These are phyloP conservation scores for Ancistrus triradiatus DNA, from an alignment of 2,113 vertebrate genomes.

Conservation along the genomic window DNA sequence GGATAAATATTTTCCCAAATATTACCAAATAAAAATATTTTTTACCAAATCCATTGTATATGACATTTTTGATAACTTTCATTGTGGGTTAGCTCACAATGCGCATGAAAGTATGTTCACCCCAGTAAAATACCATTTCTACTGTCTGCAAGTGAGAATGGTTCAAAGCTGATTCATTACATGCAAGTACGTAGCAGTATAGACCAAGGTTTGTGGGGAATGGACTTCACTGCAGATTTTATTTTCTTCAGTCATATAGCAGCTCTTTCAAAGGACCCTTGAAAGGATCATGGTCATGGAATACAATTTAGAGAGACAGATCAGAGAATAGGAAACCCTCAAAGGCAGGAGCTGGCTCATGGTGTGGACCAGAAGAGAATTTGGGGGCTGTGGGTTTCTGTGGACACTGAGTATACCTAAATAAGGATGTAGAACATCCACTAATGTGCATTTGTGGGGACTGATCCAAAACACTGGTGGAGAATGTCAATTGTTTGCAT, in stretches of 20 bases:
- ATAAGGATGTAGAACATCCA: constrained; percentile 41
- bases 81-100: no score
- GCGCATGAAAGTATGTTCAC: no score
- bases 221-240: constrained; percentile 49
- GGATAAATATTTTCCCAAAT: no score
- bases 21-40: no score
- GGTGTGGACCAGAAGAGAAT: constrained; percentile 8
- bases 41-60: no score
- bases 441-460: constrained; percentile 21
- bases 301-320: constrained; percentile 64
- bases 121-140: no score
- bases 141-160: no score
- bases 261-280: constrained; percentile 57
- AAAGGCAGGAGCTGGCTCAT: constrained; percentile 36
- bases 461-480: neutral
- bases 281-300: constrained; percentile 64
- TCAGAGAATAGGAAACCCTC: constrained; percentile 56
- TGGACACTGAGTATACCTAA: constrained; percentile 17
- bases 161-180: no score
- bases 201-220: constrained; percentile 39
- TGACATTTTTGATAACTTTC: no score
- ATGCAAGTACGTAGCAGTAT: no score
- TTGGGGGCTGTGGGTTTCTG: constrained; percentile 32
- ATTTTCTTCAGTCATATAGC: constrained; percentile 44
- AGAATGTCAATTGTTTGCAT: constrained; percentile 1